A percentile compares a stretch with the other conserved stretches of the same genome.
Evolutionary conservation across 2,888 invertebrate species (phyloP).

Genomic region (Horisme vitalbata): DNA sequence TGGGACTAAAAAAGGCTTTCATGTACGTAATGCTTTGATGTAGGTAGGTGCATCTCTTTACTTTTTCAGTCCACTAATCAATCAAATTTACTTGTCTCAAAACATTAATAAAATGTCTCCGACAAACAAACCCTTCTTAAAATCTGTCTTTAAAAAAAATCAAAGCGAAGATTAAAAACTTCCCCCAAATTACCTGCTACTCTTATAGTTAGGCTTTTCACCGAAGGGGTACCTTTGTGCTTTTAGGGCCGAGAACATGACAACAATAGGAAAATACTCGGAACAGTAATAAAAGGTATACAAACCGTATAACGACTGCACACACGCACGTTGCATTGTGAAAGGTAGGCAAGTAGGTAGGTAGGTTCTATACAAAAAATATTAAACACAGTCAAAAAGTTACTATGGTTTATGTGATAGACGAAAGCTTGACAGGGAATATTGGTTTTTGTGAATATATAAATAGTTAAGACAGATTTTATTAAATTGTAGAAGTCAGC

Average conservation of each 20-base stretch:
- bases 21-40: too few relatives aligned
- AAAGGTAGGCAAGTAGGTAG: slow-evolving; percentile 32
- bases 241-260: slow-evolving; percentile 40
- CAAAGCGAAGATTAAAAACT: slow-evolving; percentile 21
- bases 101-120: too few relatives aligned
- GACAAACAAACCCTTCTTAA: too few relatives aligned
- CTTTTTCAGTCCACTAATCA: too few relatives aligned
- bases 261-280: slow-evolving; percentile 55
- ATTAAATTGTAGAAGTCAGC: too few relatives aligned
- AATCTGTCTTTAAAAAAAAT: slow-evolving; percentile 7
- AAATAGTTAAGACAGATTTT: too few relatives aligned
- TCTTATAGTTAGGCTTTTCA: slow-evolving; percentile 21
- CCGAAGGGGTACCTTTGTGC: slow-evolving; percentile 21
- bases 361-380: slow-evolving; percentile 28
- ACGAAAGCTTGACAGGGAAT: neutral
- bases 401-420: slow-evolving; percentile 33
- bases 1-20: too few relatives aligned
- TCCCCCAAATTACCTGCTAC: slow-evolving; percentile 25
- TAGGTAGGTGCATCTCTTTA: too few relatives aligned
- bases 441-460: too few relatives aligned
- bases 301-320: slow-evolving; percentile 47
- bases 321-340: slow-evolving; percentile 45
- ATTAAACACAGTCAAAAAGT: slow-evolving; percentile 43
- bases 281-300: slow-evolving; percentile 60
- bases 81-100: too few relatives aligned